These are phyloP conservation scores for Piscicola geometra DNA, from an alignment of 2,888 invertebrate species.

Conservation along the genomic window DNA sequence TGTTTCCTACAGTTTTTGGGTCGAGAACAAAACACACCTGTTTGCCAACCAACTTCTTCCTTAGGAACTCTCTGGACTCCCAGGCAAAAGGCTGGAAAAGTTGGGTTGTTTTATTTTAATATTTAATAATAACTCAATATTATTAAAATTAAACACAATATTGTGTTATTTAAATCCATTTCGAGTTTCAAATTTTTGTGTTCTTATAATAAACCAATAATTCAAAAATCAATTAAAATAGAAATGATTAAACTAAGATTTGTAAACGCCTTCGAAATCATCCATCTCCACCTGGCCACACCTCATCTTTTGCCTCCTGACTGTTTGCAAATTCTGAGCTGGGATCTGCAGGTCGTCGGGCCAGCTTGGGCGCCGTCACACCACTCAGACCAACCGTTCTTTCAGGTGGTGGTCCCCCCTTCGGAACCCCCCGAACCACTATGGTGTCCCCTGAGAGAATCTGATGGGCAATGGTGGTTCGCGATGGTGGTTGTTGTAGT, in stretches of 20 bases:
- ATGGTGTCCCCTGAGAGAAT: constrained; percentile 93
- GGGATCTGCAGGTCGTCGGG: constrained; percentile 64
- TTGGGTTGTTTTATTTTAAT: not conserved
- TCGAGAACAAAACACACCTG: constrained; percentile 79
- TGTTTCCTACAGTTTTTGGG: constrained; percentile 68
- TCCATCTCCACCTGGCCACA: too few species aligned
- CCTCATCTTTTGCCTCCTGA: constrained; percentile 55
- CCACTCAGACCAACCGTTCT: constrained; percentile 83
- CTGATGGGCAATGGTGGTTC: constrained; percentile 59
- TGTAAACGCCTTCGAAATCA: too few species aligned
- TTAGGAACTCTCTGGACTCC: constrained; percentile 93
- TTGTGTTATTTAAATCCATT: constrained; percentile 4
- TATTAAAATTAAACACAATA: not conserved
- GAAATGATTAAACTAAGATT: not conserved
- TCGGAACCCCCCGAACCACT: constrained; percentile 77
- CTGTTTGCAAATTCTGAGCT: constrained; percentile 46
- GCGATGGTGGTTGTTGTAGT: too few species aligned
- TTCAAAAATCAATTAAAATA: not conserved
- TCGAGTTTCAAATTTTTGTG: not conserved
- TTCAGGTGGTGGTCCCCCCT: constrained; percentile 77
- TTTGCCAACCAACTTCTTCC: constrained; percentile 90
- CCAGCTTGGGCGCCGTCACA: constrained; percentile 85
- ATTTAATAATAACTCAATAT: constrained; percentile 6
- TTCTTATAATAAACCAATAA: not conserved
- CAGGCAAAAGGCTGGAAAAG: constrained; percentile 78